Evolutionary conservation across 1,140 invertebrate species (phyloP).

Genomic region (Agraylea sexmaculata): DNA sequence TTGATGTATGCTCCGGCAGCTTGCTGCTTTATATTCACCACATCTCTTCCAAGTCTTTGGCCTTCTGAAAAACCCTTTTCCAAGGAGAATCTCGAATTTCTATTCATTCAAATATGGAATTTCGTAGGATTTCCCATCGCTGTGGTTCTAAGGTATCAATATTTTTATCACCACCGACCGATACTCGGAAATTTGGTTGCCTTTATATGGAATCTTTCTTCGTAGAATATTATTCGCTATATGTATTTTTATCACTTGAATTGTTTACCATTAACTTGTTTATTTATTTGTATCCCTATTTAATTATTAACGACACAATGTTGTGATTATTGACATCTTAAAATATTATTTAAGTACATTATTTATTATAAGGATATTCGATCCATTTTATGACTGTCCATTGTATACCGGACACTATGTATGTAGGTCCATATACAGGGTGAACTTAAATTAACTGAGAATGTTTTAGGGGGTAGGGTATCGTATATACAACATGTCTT

Average conservation of each 20-base stretch:
- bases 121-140: conserved; percentile 18
- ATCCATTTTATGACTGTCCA: too few relatives aligned
- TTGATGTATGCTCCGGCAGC: conserved; percentile 43
- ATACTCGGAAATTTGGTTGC: too few relatives aligned
- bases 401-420: too few relatives aligned
- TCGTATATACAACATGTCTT: too few relatives aligned
- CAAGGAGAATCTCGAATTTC: conserved; percentile 18
- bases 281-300: not conserved
- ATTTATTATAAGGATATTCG: too few relatives aligned
- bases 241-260: not conserved
- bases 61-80: conserved; percentile 26
- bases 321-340: not conserved
- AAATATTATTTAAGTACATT: too few relatives aligned
- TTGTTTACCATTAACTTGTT: not conserved
- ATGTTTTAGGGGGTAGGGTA: too few relatives aligned
- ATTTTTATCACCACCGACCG: too few relatives aligned
- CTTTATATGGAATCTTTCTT: conserved; percentile 22
- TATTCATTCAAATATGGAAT: conserved; percentile 21
- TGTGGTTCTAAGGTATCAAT: conserved; percentile 24
- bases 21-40: conserved; percentile 39
- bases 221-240: not conserved
- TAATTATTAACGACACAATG: not conserved
- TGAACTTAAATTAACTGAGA: too few relatives aligned
- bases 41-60: conserved; percentile 45
- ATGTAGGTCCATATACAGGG: too few relatives aligned